Percentiles rank a stretch among this genome's conserved stretches.
Conservation (phyloP, 2,888 invertebrate species). For the Liposcelis brunnea region DNA sequence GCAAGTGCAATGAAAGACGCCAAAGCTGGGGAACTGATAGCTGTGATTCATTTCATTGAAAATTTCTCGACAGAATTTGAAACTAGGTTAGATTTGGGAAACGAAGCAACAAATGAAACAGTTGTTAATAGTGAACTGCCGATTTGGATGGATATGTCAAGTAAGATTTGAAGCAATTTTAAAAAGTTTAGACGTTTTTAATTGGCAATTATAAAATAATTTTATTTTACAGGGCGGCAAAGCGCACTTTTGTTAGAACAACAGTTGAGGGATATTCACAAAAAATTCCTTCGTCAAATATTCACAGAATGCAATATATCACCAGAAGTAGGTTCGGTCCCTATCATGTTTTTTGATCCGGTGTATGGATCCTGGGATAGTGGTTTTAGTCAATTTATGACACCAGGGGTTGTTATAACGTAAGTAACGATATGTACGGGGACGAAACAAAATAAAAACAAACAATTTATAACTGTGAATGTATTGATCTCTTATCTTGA, state of each 20-base stretch:
- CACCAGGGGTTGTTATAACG: constrained; percentile 70
- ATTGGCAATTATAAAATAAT: neutral
- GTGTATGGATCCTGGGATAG: constrained; percentile 49
- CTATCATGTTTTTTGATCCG: constrained; percentile 25
- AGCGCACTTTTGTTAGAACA: constrained; percentile 55
- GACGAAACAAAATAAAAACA: neutral
- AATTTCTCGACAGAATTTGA: constrained; percentile 55
- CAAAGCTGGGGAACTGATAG: constrained; percentile 36
- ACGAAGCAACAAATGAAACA: constrained; percentile 25
- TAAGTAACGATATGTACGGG: constrained; percentile 30
- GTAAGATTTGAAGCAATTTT: constrained; percentile 28
- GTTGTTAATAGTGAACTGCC: constrained; percentile 39
- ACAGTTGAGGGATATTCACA: constrained; percentile 48
- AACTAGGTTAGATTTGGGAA: constrained; percentile 38
- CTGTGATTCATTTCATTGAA: constrained; percentile 44
- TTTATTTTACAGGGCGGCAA: constrained; percentile 52
- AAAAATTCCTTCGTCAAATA: constrained; percentile 42
- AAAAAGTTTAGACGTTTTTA: neutral
- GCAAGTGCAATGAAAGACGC: constrained; percentile 37
- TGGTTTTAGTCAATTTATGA: constrained; percentile 62
- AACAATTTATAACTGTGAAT: too few relatives aligned
- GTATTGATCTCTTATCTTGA: too few relatives aligned
- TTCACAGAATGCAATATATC: constrained; percentile 40
- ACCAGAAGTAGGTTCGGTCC: neutral
- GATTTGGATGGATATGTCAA: constrained; percentile 57